A percentile compares a stretch with the other conserved stretches of the same genome.
phyloP scores from a whole-genome alignment of 2,797 vertebrate genomes.

The Dallia pectoralis region DNA sequence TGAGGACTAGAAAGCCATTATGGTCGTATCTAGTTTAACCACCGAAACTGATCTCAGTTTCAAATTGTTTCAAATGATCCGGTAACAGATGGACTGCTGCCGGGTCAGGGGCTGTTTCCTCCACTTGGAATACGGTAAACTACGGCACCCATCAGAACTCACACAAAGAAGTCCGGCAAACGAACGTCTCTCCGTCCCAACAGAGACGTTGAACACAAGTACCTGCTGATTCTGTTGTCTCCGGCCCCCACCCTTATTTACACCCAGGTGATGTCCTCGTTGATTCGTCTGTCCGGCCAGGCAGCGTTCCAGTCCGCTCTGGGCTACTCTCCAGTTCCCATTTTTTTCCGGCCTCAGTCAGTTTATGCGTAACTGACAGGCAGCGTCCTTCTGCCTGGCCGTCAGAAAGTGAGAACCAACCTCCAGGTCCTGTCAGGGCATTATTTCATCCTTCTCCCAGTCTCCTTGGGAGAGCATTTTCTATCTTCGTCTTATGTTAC shows the following conservation, averaged over 20 bases:
- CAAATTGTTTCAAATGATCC: neutral
- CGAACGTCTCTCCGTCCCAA: neutral
- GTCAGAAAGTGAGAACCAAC: neutral
- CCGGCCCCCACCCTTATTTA: neutral
- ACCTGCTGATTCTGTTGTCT: neutral
- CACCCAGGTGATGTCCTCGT: neutral
- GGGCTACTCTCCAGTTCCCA: constrained; percentile 47
- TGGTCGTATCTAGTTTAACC: neutral
- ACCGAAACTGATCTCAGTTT: neutral
- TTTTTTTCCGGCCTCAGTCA: constrained; percentile 51
- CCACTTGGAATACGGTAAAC: neutral
- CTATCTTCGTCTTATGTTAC: neutral
- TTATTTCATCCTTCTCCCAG: neutral
- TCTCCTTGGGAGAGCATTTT: neutral
- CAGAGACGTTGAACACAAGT: neutral
- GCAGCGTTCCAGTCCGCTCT: neutral
- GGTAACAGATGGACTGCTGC: neutral
- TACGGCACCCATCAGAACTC: neutral
- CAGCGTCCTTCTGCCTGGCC: constrained; percentile 20
- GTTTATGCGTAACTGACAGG: constrained; percentile 48
- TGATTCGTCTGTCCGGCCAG: neutral
- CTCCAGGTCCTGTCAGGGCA: neutral
- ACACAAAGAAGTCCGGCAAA: neutral
- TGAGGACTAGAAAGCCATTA: neutral
- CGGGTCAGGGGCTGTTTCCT: neutral